Evolutionary conservation across 2,797 vertebrate species (phyloP), one percentile per base, ranked within the genome.

Genomic region (Semotilus atromaculatus): DNA sequence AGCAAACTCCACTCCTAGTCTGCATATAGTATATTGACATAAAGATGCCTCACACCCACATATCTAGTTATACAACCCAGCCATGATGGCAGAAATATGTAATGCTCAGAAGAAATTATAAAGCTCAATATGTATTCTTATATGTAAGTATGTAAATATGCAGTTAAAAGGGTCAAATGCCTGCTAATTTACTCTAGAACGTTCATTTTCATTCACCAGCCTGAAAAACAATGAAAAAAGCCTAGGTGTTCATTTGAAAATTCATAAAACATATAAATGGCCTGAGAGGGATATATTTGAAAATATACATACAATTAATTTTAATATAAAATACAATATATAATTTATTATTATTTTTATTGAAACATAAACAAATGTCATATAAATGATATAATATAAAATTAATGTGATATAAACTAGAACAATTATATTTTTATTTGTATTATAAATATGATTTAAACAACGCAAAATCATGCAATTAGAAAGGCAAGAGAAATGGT

Each of bases 41-140:
- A 66, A 51, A 66, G 9, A 48, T 66, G 23, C 68, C 31, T 36
- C 6, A 68, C 60, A 31, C 82, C 82, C 72, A 76, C 72, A 76
- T 53, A 75, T 36, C 45, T 34, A 62, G 68, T 82, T 45, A 72
- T 81, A 81, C 23, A 73, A 72, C 29, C 26, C 68, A n/a, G 53
- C 16, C 40, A 64, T 58, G 68, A 81, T 45, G 53, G 11, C 62
- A 66, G 62, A 36, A 34, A 48, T 67, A 67, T 67, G 29, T 53
- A 67, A 34, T 34, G n/a, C 62, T 67, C 60, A 34, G 7, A 60
- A 67, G 11, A 48, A 80, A 77, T 77, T 3, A 60, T 19, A 29
- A 60, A 14, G 7, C 34, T 60, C 13, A 18, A n/a, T 34, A 67
- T 48, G 29, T n/a, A 48, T 16, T 48, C 45, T 16, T 16, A 16